Evolutionary conservation across 2,888 invertebrate species (phyloP).

Genomic region (Junonia oenone): DNA sequence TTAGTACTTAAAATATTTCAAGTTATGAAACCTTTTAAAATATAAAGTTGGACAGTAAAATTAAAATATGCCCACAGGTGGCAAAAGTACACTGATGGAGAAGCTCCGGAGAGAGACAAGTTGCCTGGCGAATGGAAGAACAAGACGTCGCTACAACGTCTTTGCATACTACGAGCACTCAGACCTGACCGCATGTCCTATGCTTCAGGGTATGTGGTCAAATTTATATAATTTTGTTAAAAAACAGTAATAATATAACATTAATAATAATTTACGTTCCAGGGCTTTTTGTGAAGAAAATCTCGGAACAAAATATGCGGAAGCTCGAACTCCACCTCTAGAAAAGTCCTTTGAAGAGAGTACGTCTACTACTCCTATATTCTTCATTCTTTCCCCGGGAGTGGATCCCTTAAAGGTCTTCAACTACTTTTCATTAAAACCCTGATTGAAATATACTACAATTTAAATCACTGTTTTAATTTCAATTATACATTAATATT

Average conservation of each 20-base stretch:
- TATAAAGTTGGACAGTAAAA: no score
- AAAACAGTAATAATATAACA: no score
- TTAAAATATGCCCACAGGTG: constrained; percentile 78
- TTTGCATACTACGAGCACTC: constrained; percentile 95
- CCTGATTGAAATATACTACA: no score
- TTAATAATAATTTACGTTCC: constrained; percentile 20
- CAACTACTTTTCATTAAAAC: no score
- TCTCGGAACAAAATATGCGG: constrained; percentile 89
- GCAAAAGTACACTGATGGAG: constrained; percentile 95
- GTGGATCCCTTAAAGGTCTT: constrained; percentile 96
- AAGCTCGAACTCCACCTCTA: constrained; percentile 88
- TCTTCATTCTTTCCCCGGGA: constrained; percentile 96
- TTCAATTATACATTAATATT: constrained; percentile 18
- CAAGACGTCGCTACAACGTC: constrained; percentile 88
- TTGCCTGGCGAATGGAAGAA: constrained; percentile 98
- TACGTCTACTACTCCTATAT: constrained; percentile 90
- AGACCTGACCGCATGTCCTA: constrained; percentile 97
- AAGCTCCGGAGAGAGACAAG: constrained; percentile 95
- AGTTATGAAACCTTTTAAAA: no score
- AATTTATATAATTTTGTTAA: no score
- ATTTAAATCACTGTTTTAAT: no score
- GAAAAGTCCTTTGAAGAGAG: constrained; percentile 92
- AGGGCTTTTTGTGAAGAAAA: constrained; percentile 93
- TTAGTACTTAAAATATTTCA: no score
- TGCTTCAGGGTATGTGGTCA: constrained; percentile 82